Evolutionary conservation across 2,797 vertebrate genomes (phyloP).

Genomic region (Caiman crocodilus): DNA sequence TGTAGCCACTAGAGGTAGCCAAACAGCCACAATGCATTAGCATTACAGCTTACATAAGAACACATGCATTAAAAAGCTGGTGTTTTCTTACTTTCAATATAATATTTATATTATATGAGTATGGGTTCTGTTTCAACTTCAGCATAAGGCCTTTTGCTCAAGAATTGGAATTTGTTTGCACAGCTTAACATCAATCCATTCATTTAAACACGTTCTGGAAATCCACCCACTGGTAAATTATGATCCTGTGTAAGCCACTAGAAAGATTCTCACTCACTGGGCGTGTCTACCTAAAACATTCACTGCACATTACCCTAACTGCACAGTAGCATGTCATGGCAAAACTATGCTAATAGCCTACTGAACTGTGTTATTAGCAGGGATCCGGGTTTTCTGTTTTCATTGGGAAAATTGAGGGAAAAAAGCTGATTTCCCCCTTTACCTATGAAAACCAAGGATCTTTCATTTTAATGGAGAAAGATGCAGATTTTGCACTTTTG

Average conservation of each 20-base stretch:
- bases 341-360: no score
- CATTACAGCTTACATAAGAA: not conserved
- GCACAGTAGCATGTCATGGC: no score
- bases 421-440: no score
- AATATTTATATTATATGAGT: not conserved
- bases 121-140: not conserved
- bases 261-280: accelerated
- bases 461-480: no score
- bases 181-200: not conserved
- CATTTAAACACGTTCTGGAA: not conserved
- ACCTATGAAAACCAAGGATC: no score
- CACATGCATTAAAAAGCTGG: not conserved
- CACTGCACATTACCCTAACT: no score
- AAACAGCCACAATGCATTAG: not conserved
- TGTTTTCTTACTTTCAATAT: not conserved
- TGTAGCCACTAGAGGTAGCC: not conserved
- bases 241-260: not conserved
- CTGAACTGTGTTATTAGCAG: no score
- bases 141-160: not conserved
- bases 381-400: no score
- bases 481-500: no score
- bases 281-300: not conserved
- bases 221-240: not conserved
- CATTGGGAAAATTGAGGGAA: no score
- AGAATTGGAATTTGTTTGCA: not conserved